These are phyloP conservation scores for Drosophila buzzatii DNA, from an alignment of 2,888 invertebrate species.

Conservation along the genomic window DNA sequence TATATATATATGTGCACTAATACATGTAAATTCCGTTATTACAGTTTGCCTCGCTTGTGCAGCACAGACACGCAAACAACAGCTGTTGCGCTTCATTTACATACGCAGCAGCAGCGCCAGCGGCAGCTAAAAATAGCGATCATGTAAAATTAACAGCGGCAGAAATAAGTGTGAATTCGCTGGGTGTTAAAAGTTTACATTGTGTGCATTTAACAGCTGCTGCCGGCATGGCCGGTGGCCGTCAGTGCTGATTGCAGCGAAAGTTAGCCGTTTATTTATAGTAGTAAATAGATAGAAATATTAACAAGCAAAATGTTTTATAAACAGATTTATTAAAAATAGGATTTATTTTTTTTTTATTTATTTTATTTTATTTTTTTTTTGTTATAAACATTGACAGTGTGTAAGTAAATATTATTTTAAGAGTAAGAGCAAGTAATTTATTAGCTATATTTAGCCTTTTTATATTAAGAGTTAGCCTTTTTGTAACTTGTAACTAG, in stretches of 20 bases:
- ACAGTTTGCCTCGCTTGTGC: constrained; percentile 24
- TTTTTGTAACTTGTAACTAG: not conserved
- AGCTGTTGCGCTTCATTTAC: constrained; percentile 53
- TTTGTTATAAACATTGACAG: not conserved
- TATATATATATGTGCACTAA: not conserved
- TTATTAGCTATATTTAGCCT: not conserved
- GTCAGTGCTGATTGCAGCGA: not conserved
- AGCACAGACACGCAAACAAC: constrained; percentile 34
- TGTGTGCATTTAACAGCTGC: constrained; percentile 24
- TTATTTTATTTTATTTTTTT: too few relatives aligned
- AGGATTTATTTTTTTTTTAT: too few relatives aligned
- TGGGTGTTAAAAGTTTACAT: constrained; percentile 13
- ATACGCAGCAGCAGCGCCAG: constrained; percentile 13
- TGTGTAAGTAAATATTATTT: not conserved
- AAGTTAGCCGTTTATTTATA: not conserved
- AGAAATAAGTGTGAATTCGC: not conserved
- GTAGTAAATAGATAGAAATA: not conserved
- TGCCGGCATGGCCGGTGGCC: not conserved
- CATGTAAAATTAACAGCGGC: constrained; percentile 44
- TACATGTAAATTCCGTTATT: constrained; percentile 1
- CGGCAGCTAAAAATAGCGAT: constrained; percentile 47
- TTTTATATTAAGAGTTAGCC: not conserved
- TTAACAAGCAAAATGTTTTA: not conserved
- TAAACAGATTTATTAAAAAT: too few relatives aligned
- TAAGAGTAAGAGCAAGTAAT: not conserved